Conservation (phyloP, 2,888 invertebrate species). For the Acronicta aceris region DNA sequence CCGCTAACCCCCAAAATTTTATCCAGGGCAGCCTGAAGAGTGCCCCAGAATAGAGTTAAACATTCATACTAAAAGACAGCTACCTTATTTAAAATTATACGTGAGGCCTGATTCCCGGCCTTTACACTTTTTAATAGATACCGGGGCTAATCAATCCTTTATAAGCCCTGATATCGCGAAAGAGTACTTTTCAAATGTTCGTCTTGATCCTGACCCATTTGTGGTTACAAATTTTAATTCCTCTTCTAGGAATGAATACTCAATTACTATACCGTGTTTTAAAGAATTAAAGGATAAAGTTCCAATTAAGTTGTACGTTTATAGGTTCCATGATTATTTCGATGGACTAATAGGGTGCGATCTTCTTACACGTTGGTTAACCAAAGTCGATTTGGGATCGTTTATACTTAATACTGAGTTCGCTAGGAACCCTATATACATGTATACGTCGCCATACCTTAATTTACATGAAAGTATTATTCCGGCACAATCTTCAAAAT, state of each 20-base stretch:
- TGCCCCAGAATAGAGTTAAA: background rate
- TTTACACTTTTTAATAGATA: background rate
- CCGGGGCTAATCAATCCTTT: background rate
- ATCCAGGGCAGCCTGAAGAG: background rate
- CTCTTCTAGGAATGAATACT: conserved; percentile 8
- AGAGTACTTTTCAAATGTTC: background rate
- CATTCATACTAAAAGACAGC: background rate
- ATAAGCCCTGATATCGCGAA: background rate
- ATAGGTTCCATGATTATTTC: conserved; percentile 9
- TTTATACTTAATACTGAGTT: background rate
- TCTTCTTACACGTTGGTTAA: background rate
- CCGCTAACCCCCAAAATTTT: background rate
- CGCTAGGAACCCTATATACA: conserved; percentile 6
- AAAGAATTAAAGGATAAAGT: conserved; percentile 2
- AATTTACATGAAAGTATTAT: conserved; percentile 1
- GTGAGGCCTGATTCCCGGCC: background rate
- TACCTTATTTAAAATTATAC: background rate
- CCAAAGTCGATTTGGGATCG: background rate
- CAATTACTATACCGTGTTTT: conserved; percentile 11
- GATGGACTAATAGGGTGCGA: conserved; percentile 9
- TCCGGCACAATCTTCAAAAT: background rate
- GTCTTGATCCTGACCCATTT: background rate
- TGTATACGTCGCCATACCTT: background rate
- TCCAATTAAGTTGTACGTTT: conserved; percentile 3
- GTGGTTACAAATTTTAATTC: background rate